phyloP scores from a whole-genome alignment of 1,140 invertebrate genomes.

The Colletes gigas region DNA sequence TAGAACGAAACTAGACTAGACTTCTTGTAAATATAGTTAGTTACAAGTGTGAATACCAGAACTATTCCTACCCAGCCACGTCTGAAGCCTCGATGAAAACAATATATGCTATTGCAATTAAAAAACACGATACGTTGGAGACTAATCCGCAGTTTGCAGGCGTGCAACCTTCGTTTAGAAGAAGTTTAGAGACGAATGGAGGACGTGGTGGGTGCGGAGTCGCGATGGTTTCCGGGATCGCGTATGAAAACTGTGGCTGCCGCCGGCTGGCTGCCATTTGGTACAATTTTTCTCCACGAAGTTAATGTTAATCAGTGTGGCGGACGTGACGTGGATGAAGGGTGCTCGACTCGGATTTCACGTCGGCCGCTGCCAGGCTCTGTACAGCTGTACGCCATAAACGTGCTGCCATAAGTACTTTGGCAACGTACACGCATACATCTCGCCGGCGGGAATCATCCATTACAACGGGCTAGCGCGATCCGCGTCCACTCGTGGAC shows the following conservation, averaged over 20 bases:
- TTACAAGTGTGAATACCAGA: no score
- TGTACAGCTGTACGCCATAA: constrained; percentile 61
- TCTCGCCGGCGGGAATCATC: constrained; percentile 46
- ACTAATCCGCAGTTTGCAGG: no score
- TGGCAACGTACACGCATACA: constrained; percentile 50
- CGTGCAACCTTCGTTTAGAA: no score
- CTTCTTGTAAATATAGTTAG: no score
- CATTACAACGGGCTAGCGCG: constrained; percentile 60
- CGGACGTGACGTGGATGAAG: constrained; percentile 65
- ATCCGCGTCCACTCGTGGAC: constrained; percentile 52
- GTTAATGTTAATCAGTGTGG: constrained; percentile 67
- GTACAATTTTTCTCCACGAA: constrained; percentile 65
- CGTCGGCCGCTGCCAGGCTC: constrained; percentile 61
- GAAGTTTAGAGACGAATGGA: no score
- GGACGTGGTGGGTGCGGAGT: no score
- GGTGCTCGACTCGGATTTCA: constrained; percentile 63
- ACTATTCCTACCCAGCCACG: no score
- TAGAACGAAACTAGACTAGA: no score
- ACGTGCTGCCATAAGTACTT: constrained; percentile 66
- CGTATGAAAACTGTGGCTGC: constrained; percentile 26
- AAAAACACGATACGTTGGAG: no score
- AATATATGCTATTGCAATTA: no score
- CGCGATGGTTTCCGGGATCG: no score
- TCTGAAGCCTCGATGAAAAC: no score
- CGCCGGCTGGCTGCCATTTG: constrained; percentile 50